These are phyloP conservation scores for Magallana gigas DNA, from an alignment of 1,140 invertebrate species.

Conservation along the genomic window DNA sequence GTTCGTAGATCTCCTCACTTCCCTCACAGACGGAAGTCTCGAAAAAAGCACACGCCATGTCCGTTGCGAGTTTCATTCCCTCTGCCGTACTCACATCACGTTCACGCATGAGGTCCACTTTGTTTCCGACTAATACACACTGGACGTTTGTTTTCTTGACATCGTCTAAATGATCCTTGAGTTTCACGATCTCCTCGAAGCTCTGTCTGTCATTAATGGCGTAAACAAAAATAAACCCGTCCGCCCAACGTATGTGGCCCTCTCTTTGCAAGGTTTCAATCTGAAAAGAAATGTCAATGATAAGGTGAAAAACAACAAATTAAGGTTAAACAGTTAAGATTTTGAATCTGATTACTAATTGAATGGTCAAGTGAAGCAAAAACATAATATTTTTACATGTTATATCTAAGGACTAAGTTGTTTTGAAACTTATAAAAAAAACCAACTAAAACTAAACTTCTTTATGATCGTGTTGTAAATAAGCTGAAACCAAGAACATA, in stretches of 20 bases:
- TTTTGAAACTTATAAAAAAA: too few species aligned
- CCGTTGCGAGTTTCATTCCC: conserved; percentile 86
- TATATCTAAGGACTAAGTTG: too few species aligned
- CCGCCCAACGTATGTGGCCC: conserved; percentile 91
- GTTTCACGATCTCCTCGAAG: conserved; percentile 88
- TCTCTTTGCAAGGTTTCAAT: conserved; percentile 82
- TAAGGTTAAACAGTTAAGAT: neutral
- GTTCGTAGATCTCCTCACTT: conserved; percentile 81
- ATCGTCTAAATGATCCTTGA: conserved; percentile 83
- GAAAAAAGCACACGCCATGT: conserved; percentile 89
- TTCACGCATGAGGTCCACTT: conserved; percentile 94
- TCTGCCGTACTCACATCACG: conserved; percentile 92
- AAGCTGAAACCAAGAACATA: too few species aligned
- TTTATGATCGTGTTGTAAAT: too few species aligned
- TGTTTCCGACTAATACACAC: conserved; percentile 91
- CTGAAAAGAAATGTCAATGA: conserved; percentile 49
- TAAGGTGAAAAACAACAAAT: neutral
- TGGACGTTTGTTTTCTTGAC: conserved; percentile 81
- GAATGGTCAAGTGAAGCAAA: neutral
- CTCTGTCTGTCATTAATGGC: conserved; percentile 93
- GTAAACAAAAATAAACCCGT: conserved; percentile 93
- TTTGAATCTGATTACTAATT: neutral
- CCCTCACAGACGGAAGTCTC: conserved; percentile 91
- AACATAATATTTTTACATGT: too few species aligned
- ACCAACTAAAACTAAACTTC: too few species aligned